Base-by-base conservation (phyloP, 2,888 invertebrate species). In the Thereva nobilitata region DNA sequence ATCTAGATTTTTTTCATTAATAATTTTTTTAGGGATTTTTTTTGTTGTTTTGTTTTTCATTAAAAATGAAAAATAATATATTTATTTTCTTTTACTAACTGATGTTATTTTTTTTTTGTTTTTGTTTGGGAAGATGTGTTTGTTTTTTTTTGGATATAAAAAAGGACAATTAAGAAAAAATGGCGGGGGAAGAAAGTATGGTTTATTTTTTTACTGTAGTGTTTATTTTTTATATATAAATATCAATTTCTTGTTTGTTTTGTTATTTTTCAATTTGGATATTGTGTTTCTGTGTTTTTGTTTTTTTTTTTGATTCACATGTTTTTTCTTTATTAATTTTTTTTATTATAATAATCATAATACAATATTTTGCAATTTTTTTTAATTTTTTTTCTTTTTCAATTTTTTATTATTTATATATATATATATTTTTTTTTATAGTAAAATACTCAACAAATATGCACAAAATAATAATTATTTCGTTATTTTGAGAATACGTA, bases 371-470 rank as follows among this genome's bases (percentile, higher is more conserved):
- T 50, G 4, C 50, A 47, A 23, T 40, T 42, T 40, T 52, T 35
- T 52, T 63, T 52, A 54, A 44, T 64, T 53, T 7, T 45, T 64
- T 34, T 53, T 6, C 53, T 53, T 54, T 53, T 64, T 41, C 37
- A 45, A 10, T 56, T 40, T 56, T 41, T 41, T 55, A 40, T 55
- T 12, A 41, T 52, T 34, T 35, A 4, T 52, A 52, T 34, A 34
- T 52, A 52, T 52, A 34, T 52, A 10, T 59, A 59, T 47, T 37
- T 49, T 40, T n/a, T 23, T 42, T 54, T 64, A 64, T 64, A 64
- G 64, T 64, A 54, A 53, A 64, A 64, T 64, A 64, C 54, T 64
- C 64, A 64, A 64, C 64, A 64, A 64, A 64, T 64, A 64, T 64
- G 12, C 64, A 54, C 54, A 64, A 64, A 54, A 52, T 35, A 53